phyloP scores from a whole-genome alignment of 2,888 invertebrate species.

The Xanthia icteritia region DNA sequence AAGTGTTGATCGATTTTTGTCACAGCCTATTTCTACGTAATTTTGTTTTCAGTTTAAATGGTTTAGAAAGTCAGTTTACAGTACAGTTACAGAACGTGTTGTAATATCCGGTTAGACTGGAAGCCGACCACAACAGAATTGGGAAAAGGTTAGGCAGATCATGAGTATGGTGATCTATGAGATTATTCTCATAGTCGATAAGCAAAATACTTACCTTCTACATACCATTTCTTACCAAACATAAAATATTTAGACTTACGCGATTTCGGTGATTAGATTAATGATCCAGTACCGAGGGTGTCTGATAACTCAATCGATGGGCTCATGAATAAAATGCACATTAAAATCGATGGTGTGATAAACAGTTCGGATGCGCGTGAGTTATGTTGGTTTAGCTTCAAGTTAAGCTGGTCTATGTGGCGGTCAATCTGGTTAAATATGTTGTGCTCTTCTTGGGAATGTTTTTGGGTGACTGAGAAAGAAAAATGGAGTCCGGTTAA shows the following conservation, averaged over 20 bases:
- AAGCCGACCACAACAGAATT: no score
- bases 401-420: slow-evolving; percentile 50
- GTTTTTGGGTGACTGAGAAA: slow-evolving; percentile 1
- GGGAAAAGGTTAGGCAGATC: no score
- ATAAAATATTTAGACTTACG: slow-evolving; percentile 68
- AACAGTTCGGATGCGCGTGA: slow-evolving; percentile 67
- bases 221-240: slow-evolving; percentile 1
- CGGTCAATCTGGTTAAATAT: slow-evolving; percentile 35
- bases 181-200: neutral
- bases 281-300: slow-evolving; percentile 59
- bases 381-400: slow-evolving; percentile 65
- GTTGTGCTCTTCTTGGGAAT: slow-evolving; percentile 23
- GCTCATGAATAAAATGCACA: slow-evolving; percentile 84
- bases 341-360: slow-evolving; percentile 76
- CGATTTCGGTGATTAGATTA: slow-evolving; percentile 65
- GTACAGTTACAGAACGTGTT: no score
- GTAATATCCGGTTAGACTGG: no score
- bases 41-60: neutral
- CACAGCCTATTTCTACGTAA: neutral
- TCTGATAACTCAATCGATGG: slow-evolving; percentile 82
- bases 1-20: neutral
- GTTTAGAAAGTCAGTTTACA: no score
- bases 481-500: neutral
- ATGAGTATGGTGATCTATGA: no score
- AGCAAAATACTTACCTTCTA: neutral